A percentile compares a stretch with the other conserved stretches of the same genome.
Conservation (phyloP, 2,888 invertebrate genomes). For the Platycheirus albimanus region DNA sequence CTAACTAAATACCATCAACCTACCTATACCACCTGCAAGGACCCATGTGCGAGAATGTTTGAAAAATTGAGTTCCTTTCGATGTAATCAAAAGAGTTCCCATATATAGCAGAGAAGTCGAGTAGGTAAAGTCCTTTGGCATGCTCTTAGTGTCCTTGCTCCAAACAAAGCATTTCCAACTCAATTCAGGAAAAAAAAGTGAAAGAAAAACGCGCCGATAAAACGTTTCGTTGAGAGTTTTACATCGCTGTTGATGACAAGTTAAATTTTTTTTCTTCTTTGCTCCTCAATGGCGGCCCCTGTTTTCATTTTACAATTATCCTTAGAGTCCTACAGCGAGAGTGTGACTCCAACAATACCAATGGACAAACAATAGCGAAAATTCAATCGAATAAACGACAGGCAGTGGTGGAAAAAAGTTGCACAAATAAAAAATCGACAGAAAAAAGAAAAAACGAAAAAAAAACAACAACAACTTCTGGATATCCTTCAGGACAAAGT, state of each 20-base stretch:
- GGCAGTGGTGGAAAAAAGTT: not conserved
- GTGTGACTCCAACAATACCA: slow-evolving; percentile 57
- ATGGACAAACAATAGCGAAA: slow-evolving; percentile 63
- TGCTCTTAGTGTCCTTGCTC: slow-evolving; percentile 34
- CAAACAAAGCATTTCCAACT: slow-evolving; percentile 8
- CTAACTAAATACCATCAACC: not conserved
- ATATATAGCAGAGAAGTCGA: not conserved
- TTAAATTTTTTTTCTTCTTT: slow-evolving; percentile 22
- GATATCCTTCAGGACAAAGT: slow-evolving; percentile 63
- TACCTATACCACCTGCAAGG: not conserved
- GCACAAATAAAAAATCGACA: slow-evolving; percentile 6
- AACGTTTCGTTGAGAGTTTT: slow-evolving; percentile 56
- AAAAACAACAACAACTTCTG: too few species aligned
- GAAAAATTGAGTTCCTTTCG: slow-evolving; percentile 54
- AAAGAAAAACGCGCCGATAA: slow-evolving; percentile 43
- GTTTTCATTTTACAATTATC: slow-evolving; percentile 48
- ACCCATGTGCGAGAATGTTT: slow-evolving; percentile 10
- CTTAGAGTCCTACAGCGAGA: slow-evolving; percentile 21
- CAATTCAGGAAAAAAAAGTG: slow-evolving; percentile 11
- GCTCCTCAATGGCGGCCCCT: slow-evolving; percentile 14
- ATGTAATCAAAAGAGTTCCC: slow-evolving; percentile 44
- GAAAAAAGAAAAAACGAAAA: slow-evolving; percentile 4
- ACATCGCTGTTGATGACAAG: slow-evolving; percentile 66
- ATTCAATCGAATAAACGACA: slow-evolving; percentile 63
- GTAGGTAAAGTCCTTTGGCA: slow-evolving; percentile 28